phyloP scores from a whole-genome alignment of 2,888 invertebrate species.

The Anthophora plumipes region DNA sequence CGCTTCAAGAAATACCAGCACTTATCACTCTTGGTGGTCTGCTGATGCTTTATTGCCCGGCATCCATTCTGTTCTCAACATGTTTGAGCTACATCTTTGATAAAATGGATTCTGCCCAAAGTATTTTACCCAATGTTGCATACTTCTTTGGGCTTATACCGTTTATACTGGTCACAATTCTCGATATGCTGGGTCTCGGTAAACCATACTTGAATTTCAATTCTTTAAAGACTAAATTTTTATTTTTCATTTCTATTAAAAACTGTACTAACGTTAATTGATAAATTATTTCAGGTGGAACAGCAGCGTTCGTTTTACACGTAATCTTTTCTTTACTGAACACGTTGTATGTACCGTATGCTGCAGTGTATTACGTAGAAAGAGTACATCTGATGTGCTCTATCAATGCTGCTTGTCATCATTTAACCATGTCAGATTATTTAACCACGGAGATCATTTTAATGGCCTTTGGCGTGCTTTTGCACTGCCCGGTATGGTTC shows the following conservation, averaged over 20 bases:
- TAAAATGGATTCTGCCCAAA: constrained; percentile 93
- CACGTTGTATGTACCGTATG: constrained; percentile 93
- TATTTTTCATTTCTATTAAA: background rate
- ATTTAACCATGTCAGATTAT: constrained; percentile 88
- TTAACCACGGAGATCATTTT: constrained; percentile 90
- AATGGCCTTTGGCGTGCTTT: constrained; percentile 88
- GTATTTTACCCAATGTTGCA: constrained; percentile 91
- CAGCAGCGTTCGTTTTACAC: constrained; percentile 90
- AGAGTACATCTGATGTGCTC: constrained; percentile 91
- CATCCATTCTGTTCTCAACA: constrained; percentile 91
- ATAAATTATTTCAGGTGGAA: constrained; percentile 86
- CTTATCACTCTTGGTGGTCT: constrained; percentile 89
- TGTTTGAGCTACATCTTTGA: constrained; percentile 92
- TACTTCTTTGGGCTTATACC: constrained; percentile 91
- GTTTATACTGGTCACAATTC: constrained; percentile 89
- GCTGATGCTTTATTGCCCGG: constrained; percentile 90
- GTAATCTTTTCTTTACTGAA: constrained; percentile 90
- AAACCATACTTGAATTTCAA: constrained; percentile 76
- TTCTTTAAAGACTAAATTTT: background rate
- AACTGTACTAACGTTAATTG: background rate
- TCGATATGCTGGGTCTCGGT: constrained; percentile 91
- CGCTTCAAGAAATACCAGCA: constrained; percentile 89
- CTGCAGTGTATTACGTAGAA: constrained; percentile 92
- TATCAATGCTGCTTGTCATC: constrained; percentile 88
- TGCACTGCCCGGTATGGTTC: constrained; percentile 90